These are phyloP conservation scores for Heteromurus nitidus DNA, from an alignment of 2,888 invertebrate genomes.

Conservation along the genomic window DNA sequence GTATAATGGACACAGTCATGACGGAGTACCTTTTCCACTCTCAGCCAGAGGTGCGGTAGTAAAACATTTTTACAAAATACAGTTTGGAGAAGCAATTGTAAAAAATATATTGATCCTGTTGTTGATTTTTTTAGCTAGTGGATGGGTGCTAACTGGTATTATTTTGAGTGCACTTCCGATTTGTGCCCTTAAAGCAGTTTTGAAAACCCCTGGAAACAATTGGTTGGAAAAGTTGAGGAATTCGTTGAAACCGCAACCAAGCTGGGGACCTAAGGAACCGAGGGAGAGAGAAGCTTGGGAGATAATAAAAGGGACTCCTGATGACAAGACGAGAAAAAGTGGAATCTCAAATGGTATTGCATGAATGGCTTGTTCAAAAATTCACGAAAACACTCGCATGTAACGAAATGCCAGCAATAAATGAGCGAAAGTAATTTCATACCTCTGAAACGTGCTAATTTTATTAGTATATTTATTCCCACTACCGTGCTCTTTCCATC, in stretches of 20 bases:
- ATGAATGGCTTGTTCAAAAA: no score
- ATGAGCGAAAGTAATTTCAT: no score
- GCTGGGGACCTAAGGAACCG: conserved; percentile 51
- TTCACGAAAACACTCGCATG: no score
- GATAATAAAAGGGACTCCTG: conserved; percentile 1
- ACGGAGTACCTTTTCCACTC: conserved; percentile 44
- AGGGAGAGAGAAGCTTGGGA: conserved; percentile 33
- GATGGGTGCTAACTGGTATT: conserved; percentile 72
- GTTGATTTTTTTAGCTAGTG: conserved; percentile 47
- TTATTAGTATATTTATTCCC: no score
- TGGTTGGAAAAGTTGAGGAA: conserved; percentile 37
- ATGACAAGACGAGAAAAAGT: no score
- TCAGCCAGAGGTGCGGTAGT: conserved; percentile 42
- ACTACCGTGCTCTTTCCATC: no score
- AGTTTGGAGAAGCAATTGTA: no score
- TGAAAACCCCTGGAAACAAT: conserved; percentile 66
- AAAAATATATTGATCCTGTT: no score
- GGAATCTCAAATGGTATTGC: no score
- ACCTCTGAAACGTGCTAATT: no score
- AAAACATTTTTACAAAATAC: not conserved
- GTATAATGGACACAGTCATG: conserved; percentile 23
- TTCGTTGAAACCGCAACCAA: conserved; percentile 32
- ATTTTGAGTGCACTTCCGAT: conserved; percentile 77
- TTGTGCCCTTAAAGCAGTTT: conserved; percentile 76
- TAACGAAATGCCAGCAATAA: no score